phyloP scores from a whole-genome alignment of 2,888 invertebrate genomes.

The Chymomyza procnemis region DNA sequence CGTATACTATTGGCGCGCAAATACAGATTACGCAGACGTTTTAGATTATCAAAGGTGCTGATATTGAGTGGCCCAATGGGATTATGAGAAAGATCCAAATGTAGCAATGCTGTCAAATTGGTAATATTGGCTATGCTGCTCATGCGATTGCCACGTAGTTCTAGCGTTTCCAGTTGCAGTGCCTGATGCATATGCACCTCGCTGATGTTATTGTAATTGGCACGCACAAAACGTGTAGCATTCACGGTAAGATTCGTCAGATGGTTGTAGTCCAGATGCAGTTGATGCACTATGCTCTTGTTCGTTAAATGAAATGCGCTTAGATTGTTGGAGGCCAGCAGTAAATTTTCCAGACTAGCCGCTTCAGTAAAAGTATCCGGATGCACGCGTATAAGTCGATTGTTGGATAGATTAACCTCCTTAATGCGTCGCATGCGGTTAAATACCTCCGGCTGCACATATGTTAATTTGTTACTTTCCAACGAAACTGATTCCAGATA shows the following conservation, averaged over 20 bases:
- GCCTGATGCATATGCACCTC: constrained; percentile 61
- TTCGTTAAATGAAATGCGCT: constrained; percentile 62
- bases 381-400: constrained; percentile 67
- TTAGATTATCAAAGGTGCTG: constrained; percentile 75
- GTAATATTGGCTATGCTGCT: constrained; percentile 72
- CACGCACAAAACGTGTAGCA: constrained; percentile 71
- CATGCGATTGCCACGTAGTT: constrained; percentile 68
- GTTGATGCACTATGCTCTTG: constrained; percentile 66
- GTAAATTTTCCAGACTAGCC: constrained; percentile 67
- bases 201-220: constrained; percentile 74
- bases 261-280: constrained; percentile 73
- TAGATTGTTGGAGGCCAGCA: constrained; percentile 66
- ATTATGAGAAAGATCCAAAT: constrained; percentile 75
- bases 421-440: constrained; percentile 72
- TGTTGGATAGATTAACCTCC: constrained; percentile 74
- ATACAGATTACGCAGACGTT: constrained; percentile 70
- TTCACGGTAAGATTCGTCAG: constrained; percentile 70
- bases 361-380: constrained; percentile 74
- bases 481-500: constrained; percentile 71
- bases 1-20: constrained; percentile 67
- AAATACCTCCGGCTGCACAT: constrained; percentile 73
- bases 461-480: constrained; percentile 72
- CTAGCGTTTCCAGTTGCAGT: constrained; percentile 67
- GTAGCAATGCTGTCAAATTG: constrained; percentile 63
- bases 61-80: constrained; percentile 74